Evolutionary conservation across 2,888 invertebrate genomes (phyloP), one percentile per base, ranked within the genome.

Genomic region (Stictocephala bisonia): DNA sequence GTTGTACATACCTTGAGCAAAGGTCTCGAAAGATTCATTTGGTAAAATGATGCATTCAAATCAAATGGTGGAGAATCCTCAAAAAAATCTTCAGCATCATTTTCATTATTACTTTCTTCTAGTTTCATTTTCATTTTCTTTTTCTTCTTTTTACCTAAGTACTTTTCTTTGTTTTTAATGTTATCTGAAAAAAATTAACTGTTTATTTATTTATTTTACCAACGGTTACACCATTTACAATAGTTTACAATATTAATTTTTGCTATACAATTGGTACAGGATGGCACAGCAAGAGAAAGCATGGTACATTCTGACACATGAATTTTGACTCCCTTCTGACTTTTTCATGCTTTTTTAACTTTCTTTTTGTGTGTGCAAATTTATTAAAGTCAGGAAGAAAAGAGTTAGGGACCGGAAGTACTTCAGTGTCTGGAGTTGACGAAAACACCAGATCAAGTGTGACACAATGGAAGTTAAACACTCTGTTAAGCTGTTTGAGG

Each of bases 21-120:
- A 0, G 98, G 98, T 74, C 98, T 87, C 0, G 98, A 98, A 24
- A 99, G 86, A 84, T 98, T 97, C 96, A 99, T 97, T 86, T 97
- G 95, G 83, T 96, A 94, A 83, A 95, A 95, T 0, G 92, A 90
- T 1, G 88, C 84, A 74, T 90, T 86, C 67, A 90, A 89, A 75
- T 92, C 90, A 27, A 81, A 82, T 0, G 81, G 81, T 6, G 89
- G 87, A 11, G 90, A 88, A 78, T 93, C 92, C 80, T 93, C 93
- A 81, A 90, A 88, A 78, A 84, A 85, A 48, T 84, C 83, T 72
- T 81, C 81, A 51, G 79, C 78, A 26, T 80, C 79, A 27, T 80
- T 80, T 13, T 79, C 80, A n/a, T 78, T 78, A 44, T 80, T 79
- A 58, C 77, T 66, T 60, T 76, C 44, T 73, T 74, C 74, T 27